A percentile compares a stretch with the other conserved stretches of the same genome.
These are phyloP conservation scores for Latrodectus elegans DNA, from an alignment of 2,888 invertebrate genomes.

Conservation along the genomic window DNA sequence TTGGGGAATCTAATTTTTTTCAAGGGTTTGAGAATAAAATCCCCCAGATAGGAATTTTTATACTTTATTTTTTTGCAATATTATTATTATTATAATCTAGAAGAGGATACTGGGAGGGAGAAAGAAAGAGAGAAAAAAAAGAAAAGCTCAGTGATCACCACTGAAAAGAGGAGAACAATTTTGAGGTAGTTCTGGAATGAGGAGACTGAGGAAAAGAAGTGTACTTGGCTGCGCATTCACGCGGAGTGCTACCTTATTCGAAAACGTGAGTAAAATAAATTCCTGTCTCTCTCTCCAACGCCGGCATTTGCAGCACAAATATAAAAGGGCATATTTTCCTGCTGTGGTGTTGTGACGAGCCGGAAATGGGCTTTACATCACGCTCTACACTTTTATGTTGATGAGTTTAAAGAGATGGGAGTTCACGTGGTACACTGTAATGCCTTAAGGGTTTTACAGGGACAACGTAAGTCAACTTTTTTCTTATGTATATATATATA, in stretches of 20 bases:
- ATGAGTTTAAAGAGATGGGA: no score
- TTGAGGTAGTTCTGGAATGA: neutral
- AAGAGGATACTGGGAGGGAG: neutral
- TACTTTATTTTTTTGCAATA: slow-evolving; percentile 12
- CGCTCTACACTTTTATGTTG: neutral
- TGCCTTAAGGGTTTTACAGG: no score
- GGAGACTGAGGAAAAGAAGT: neutral
- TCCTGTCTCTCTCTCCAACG: neutral
- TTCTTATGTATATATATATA: no score
- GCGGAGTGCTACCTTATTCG: neutral
- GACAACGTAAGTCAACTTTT: no score
- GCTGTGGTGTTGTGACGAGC: no score
- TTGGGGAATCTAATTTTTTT: no score
- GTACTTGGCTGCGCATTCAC: neutral
- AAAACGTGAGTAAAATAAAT: slow-evolving; percentile 30
- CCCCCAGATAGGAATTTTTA: neutral
- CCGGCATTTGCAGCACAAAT: neutral
- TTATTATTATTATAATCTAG: slow-evolving; percentile 31
- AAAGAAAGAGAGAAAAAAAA: slow-evolving; percentile 2
- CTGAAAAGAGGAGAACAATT: no score
- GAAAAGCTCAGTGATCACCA: neutral
- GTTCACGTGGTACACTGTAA: no score
- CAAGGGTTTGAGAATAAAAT: no score
- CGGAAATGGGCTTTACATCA: neutral
- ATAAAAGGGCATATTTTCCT: neutral